Evolutionary conservation across 2,113 vertebrate species (phyloP).

Genomic region (Panthera tigris): DNA sequence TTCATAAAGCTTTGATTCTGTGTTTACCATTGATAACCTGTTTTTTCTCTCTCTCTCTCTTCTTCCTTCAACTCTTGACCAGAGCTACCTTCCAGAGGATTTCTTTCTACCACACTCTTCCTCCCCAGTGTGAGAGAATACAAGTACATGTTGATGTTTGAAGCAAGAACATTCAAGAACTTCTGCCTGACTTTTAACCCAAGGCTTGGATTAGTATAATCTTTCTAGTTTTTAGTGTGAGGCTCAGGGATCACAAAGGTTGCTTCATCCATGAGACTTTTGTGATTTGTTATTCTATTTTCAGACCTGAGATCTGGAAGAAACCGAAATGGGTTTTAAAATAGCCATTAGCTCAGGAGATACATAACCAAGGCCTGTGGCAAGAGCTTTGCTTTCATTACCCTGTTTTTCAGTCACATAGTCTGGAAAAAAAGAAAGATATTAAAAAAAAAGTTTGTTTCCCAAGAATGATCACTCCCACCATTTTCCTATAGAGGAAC

Average conservation of each 20-base stretch:
- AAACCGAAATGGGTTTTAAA: conserved; percentile 38
- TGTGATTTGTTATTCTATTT: conserved; percentile 1
- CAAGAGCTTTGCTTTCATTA: background rate
- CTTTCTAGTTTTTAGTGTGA: conserved; percentile 15
- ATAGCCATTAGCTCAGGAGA: background rate
- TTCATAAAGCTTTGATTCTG: conserved; percentile 6
- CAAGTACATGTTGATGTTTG: background rate
- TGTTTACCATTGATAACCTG: background rate
- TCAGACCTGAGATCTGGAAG: background rate
- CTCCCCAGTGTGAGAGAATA: background rate
- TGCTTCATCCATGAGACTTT: background rate
- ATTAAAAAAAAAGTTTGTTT: background rate
- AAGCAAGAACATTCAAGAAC: background rate
- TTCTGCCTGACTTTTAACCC: background rate
- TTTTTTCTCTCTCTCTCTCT: background rate
- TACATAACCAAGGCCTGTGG: background rate
- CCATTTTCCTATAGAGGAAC: background rate
- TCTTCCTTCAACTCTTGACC: background rate
- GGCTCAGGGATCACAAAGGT: background rate
- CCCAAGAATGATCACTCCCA: background rate
- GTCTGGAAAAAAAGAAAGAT: background rate
- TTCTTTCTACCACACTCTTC: background rate
- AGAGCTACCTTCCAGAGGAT: background rate
- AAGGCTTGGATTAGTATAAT: background rate
- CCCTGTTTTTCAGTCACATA: background rate